Conservation (phyloP, 2,113 vertebrate species). For the Phaethornis superciliosus region DNA sequence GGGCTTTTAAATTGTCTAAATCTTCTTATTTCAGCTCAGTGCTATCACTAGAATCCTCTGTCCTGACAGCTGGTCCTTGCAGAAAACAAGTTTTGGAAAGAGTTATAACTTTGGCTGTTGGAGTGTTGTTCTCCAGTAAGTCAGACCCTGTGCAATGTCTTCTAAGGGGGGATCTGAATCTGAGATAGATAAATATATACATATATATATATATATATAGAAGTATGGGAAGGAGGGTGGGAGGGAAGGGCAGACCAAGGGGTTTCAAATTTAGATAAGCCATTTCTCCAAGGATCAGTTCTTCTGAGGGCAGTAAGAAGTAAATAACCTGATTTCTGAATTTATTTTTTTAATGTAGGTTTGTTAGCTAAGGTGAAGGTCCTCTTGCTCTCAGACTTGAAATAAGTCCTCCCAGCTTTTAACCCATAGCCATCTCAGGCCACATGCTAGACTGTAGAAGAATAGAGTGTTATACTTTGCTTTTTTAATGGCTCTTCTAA, state of each 20-base stretch:
- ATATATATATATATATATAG: background rate
- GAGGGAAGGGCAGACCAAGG: background rate
- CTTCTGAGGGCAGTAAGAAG: background rate
- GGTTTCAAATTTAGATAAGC: background rate
- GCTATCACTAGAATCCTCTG: background rate
- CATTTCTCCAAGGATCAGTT: background rate
- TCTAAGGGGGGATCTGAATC: background rate
- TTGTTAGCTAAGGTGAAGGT: background rate
- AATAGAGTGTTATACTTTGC: background rate
- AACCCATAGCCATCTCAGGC: background rate
- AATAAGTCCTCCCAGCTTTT: background rate
- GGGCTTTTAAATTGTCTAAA: background rate
- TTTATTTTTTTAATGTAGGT: background rate
- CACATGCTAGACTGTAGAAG: background rate
- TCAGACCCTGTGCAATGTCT: slow-evolving; percentile 1
- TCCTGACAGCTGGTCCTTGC: background rate
- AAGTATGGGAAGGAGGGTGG: background rate
- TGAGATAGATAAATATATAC: background rate
- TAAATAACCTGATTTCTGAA: background rate
- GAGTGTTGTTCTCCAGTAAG: background rate
- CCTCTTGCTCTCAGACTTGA: background rate
- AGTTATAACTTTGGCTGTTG: background rate
- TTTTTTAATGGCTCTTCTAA: background rate
- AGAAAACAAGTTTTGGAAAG: background rate
- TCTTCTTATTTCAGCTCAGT: background rate